Conservation (phyloP, 2,888 invertebrate species). For the Hirtodrosophila alboralis region DNA sequence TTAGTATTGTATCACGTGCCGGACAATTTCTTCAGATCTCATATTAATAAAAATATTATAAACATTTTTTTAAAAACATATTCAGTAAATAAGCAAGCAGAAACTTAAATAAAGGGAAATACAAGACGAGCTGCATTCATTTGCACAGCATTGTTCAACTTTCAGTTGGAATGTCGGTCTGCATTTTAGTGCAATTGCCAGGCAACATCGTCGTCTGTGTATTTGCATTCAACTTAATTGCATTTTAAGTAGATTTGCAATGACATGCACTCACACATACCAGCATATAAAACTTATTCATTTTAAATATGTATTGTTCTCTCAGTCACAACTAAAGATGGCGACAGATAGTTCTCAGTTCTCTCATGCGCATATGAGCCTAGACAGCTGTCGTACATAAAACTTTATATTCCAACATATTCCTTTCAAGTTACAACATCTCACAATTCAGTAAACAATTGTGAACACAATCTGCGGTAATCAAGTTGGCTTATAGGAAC, state of each 20-base stretch:
- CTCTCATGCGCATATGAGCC: not conserved
- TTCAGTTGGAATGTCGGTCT: slow-evolving; percentile 40
- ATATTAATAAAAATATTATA: no score
- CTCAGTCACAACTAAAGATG: slow-evolving; percentile 3
- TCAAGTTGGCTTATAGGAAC: no score
- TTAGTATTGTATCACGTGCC: no score
- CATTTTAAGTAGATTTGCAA: slow-evolving; percentile 79
- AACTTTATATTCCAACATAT: slow-evolving; percentile 23
- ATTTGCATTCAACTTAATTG: slow-evolving; percentile 81
- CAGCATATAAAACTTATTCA: not conserved
- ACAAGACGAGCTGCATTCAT: slow-evolving; percentile 13
- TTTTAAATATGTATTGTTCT: slow-evolving; percentile 10
- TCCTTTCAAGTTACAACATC: slow-evolving; percentile 16
- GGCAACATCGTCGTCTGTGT: slow-evolving; percentile 40
- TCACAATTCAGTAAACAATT: no score
- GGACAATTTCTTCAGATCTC: no score
- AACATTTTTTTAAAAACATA: no score
- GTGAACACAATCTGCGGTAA: no score
- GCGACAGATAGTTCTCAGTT: not conserved
- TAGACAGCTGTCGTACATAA: not conserved
- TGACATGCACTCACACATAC: slow-evolving; percentile 35
- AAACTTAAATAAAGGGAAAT: no score
- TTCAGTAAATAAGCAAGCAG: no score
- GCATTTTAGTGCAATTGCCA: slow-evolving; percentile 41
- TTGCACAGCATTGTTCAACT: slow-evolving; percentile 61